phyloP scores from a whole-genome alignment of 2,113 vertebrate species.

The Catagonus wagneri region DNA sequence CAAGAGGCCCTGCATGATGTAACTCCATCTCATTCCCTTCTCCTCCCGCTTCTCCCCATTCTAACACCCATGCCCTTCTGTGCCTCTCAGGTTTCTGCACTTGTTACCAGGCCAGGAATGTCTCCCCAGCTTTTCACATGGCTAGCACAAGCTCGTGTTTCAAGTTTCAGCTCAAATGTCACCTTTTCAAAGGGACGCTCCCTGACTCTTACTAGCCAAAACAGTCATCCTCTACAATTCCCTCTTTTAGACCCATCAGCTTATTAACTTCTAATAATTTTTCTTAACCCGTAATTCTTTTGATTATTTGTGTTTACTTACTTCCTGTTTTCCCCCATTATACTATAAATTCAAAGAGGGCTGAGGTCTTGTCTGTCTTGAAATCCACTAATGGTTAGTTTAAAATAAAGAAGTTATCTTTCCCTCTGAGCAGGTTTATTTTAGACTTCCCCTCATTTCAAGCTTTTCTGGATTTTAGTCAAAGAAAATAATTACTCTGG shows the following conservation, averaged over 20 bases:
- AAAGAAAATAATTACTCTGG: slow-evolving; percentile 48
- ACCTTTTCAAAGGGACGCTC: not conserved
- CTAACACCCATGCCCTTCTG: not conserved
- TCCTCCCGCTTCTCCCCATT: not conserved
- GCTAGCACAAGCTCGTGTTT: not conserved
- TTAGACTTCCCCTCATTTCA: not conserved
- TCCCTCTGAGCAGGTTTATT: not conserved
- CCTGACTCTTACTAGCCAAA: not conserved
- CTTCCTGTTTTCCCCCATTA: not conserved
- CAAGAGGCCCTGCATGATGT: not conserved
- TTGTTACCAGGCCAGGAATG: not conserved
- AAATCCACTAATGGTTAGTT: slow-evolving; percentile 6
- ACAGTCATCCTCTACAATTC: not conserved
- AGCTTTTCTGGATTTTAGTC: slow-evolving; percentile 31
- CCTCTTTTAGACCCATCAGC: not conserved
- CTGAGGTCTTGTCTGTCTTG: not conserved
- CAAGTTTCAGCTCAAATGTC: not conserved
- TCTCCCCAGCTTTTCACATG: not conserved
- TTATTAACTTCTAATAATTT: not conserved
- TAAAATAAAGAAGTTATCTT: slow-evolving; percentile 31
- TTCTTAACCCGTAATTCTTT: not conserved
- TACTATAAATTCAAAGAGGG: slow-evolving; percentile 1
- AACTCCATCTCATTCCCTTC: not conserved
- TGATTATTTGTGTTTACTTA: not conserved
- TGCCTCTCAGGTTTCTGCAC: not conserved